These are phyloP conservation scores for Eupithecia subumbrata DNA, from an alignment of 2,888 invertebrate genomes.

Conservation along the genomic window DNA sequence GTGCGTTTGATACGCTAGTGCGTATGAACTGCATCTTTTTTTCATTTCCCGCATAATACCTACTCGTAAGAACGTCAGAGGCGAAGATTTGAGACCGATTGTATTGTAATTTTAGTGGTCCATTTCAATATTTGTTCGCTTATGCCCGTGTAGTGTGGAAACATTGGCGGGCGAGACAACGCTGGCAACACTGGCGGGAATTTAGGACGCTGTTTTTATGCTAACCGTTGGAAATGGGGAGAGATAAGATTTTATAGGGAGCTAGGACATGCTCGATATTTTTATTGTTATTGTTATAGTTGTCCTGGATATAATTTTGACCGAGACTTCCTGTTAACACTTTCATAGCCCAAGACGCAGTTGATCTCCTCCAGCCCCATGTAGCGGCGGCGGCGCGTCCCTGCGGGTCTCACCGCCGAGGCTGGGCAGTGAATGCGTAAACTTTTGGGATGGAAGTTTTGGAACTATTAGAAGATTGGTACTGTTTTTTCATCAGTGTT, in stretches of 20 bases:
- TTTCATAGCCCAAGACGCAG: no score
- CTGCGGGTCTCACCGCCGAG: no score
- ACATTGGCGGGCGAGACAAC: background rate
- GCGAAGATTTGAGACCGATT: conserved; percentile 17
- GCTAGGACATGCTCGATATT: conserved; percentile 8
- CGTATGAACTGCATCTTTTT: background rate
- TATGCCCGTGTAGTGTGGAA: conserved; percentile 22
- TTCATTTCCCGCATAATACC: background rate
- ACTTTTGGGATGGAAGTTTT: background rate
- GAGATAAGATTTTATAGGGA: conserved; percentile 1
- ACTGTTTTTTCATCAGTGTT: no score
- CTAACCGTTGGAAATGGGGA: background rate
- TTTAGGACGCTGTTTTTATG: conserved; percentile 10
- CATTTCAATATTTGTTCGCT: conserved; percentile 36
- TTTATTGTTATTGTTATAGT: background rate
- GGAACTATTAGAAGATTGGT: background rate
- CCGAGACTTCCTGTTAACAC: background rate
- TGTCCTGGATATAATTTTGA: background rate
- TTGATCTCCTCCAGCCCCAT: no score
- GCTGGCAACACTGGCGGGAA: background rate
- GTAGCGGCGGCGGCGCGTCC: no score
- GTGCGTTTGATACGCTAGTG: conserved; percentile 1
- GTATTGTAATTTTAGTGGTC: conserved; percentile 36
- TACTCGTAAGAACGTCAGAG: background rate
- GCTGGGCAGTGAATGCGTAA: background rate